Evolutionary conservation across 2,113 vertebrate species (phyloP), one percentile per base, ranked within the genome.

Genomic region (Jaculus jaculus): DNA sequence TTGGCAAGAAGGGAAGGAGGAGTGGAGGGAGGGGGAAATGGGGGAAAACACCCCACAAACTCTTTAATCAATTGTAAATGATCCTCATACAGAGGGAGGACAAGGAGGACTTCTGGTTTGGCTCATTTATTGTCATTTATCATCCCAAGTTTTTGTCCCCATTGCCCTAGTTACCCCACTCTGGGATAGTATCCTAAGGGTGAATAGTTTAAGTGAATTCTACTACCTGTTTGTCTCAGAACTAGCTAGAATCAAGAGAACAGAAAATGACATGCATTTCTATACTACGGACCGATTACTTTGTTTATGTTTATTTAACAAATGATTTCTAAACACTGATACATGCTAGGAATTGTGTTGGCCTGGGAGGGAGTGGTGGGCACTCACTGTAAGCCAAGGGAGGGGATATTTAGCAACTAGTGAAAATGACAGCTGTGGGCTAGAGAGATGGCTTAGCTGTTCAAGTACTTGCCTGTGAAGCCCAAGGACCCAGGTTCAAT

Each of bases 21-120:
- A 91, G 37, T 65, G 54, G 72, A 71, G 24, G 39, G 47, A 34
- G 28, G 60, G 26, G 28, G 42, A 51, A 23, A 92, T 96, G 96
- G 86, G 78, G 96, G 94, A 96, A 95, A 95, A 75, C 75, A 93
- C 71, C 92, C 90, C 74, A 95, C 96, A 97, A 98, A 98, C 97
- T 98, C 99, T 98, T 98, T 98, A 98, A 98, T 98, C 98, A 98
- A 93, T 96, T 96, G 96, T 97, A 97, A 99, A 99, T 99, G 98
- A 98, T 98, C 96, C 97, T 94, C 95, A 63, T 54, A 82, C 91
- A 77, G 72, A 91, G 77, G 68, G 71, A 92, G 72, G 47, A 69
- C 79, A 94, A 84, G 85, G 96, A 88, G 63, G 63, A 96, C 96
- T 97, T 94, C 88, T 96, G 72, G 92, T 79, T 82, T 80, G 69